Evolutionary conservation across 2,797 vertebrate species (phyloP), one percentile per base, ranked within the genome.

Genomic region (Rallus crepitans): DNA sequence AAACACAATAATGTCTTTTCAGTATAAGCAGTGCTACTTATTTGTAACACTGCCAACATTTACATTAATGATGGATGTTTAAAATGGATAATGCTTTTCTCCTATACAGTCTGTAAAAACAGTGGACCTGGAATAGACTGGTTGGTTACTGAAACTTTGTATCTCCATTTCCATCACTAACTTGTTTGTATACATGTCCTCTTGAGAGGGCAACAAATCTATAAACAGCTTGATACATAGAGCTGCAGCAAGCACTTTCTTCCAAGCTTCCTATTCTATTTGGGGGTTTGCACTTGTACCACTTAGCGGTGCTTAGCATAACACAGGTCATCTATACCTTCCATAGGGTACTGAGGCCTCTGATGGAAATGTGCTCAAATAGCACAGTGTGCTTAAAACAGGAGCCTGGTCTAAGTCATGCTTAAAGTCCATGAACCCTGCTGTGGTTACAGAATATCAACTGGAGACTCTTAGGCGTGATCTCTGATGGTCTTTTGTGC

Each of bases 381-480:
- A 12, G 37, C 55, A 82, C 48, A 57, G 45, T 6, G 8, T 15
- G 4, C 0, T 3, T 52, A 7, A 6, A 40, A 31, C 0, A 0
- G 28, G 12, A 47, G 17, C 0, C 3, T 15, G 56, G 39, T 31
- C 25, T 31, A 45, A 66, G 31, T 63, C 25, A 35, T 7, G 3
- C 37, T 33, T 47, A 15, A 64, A 68, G 17, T 6, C 63, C 61
- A 6, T 55, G 52, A 90, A 42, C n/a, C 11, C 33, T n/a, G 3
- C 0, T 70, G 47, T 11, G 31, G 21, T 15, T 65, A 47, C 1
- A 40, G 40, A 64, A 33, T 6, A 31, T 2, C 8, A 55, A n/a
- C 6, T 2, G 1, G 35, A 70, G 42, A 45, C 52, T 21, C 17
- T 28, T 5, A 2, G 2, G 18, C 45, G 55, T n/a, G 0, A 63